Evolutionary conservation across 2,888 invertebrate species (phyloP), one percentile per base, ranked within the genome.

Genomic region (Mythimna albipuncta): DNA sequence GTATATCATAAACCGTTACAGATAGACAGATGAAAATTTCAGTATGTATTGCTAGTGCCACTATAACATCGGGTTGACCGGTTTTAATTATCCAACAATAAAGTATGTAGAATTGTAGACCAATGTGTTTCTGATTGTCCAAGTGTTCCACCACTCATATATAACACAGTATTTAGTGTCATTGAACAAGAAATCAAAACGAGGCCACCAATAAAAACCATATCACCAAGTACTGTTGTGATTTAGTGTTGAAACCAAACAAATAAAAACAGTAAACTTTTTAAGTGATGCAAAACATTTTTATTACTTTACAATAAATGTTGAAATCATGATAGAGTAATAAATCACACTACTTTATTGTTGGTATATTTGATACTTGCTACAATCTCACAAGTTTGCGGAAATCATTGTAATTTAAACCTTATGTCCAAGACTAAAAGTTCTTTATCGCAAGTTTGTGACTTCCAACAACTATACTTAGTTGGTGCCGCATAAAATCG

Each of bases 301-400:
- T 77, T 77, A 77, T 47, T 61, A 76, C 26, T 59, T 38, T 54
- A 54, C 54, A 54, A 74, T 61, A 58, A 21, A 54, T 54, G 35
- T 63, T 52, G 50, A 77, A 69, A 77, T 57, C 6, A 19, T 52
- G 19, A 47, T 26, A 57, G 52, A 50, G 19, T 44, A 44, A 47
- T 63, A 57, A 63, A 58, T 44, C 35, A 35, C 21, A 38, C n/a
- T 54, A 76, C 69, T 82, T 78, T 81, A 71, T 81, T 77, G 72
- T 77, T 79, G 72, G 72, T 74, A 57, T 58, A 52, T 3, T 57
- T 19, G 21, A 57, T 50, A 47, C n/a, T 32, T 52, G 41, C 13
- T 50, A 10, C 35, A 54, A 59, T 47, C 3, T 74, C 2, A 75
- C 16, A 52, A 76, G 21, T 32, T 21, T 26, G 26, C 9, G 38